phyloP scores from a whole-genome alignment of 1,140 invertebrate genomes.

The Penaeus vannamei region DNA sequence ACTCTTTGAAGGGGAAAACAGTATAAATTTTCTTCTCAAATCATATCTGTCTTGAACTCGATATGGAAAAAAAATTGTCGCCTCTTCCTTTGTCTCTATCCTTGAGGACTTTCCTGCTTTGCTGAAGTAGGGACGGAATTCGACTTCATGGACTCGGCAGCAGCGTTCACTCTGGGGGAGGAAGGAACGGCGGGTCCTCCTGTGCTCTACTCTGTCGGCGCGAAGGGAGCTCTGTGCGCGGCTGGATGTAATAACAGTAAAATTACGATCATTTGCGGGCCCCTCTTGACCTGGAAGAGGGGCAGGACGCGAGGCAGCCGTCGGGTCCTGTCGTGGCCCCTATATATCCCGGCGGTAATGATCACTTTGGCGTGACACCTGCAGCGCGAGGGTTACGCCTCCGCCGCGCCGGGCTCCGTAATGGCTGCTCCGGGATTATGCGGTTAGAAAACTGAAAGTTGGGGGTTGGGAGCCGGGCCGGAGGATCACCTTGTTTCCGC shows the following conservation, averaged over 20 bases:
- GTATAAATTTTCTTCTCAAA: too few species aligned
- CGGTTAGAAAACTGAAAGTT: conserved; percentile 51
- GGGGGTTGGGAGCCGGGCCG: neutral
- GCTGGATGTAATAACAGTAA: conserved; percentile 37
- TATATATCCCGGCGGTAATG: neutral
- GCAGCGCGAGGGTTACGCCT: conserved; percentile 23
- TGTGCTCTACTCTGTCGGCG: neutral
- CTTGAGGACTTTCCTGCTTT: too few species aligned
- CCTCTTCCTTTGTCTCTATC: too few species aligned
- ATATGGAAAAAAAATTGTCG: too few species aligned
- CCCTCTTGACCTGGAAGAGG: conserved; percentile 12
- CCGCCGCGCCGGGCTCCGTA: neutral
- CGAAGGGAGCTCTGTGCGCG: neutral
- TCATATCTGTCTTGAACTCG: too few species aligned
- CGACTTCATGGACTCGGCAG: too few species aligned
- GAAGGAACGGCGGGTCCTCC: too few species aligned
- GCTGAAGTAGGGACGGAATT: too few species aligned
- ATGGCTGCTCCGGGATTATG: conserved; percentile 38
- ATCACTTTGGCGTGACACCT: neutral
- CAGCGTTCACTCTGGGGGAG: too few species aligned
- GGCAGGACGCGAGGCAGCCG: neutral
- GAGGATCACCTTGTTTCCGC: conserved; percentile 25
- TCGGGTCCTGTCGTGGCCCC: neutral
- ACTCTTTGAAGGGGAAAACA: too few species aligned
- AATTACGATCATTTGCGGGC: conserved; percentile 28